Base-by-base conservation (phyloP, 2,113 vertebrate species). In the Riparia riparia region DNA sequence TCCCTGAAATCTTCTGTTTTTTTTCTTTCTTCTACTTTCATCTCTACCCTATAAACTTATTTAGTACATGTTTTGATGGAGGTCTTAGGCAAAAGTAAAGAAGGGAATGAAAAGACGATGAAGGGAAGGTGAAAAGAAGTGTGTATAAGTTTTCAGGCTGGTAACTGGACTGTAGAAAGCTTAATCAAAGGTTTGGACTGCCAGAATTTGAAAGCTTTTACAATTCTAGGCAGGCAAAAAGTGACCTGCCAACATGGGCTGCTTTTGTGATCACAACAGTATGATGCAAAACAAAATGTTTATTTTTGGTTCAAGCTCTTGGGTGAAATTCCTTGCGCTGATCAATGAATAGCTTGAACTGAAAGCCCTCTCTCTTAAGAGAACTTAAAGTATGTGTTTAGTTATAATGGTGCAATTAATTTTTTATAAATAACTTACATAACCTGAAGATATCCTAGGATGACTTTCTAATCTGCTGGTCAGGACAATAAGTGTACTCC, bases 361-460 rank as follows among this genome's bases (percentile, higher is more conserved):
- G 50, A 76, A 50, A 42, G 9, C n/a, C 29, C 37, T 88, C 8
- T 60, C 28, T 84, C 44, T 60, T 42, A 85, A 29, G 37, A 82
- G 31, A 90, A 37, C 2, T 50, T 69, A 39, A 9, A 85, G 19
- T 39, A 18, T 63, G 42, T 54, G 17, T 81, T 96, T 39, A 66
- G 32, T 37, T 69, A 39, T 64, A 79, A 60, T 76, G 14, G 24
- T 65, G 14, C 17, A 80, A 85, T 83, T 69, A 86, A 26, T 90
- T 65, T 86, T 93, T 94, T 73, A 90, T 86, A 77, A 70, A 86
- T 86, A 82, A 73, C 61, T 88, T 93, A 57, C 10, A 32, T 58
- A 88, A 88, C 17, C 18, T 72, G 57, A 91, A 93, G 24, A 49
- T 84, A 66, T 81, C 25, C 31, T 58, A 50, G 32, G 32, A 86